A percentile compares a stretch with the other conserved stretches of the same genome.
Evolutionary conservation across 2,797 vertebrate genomes (phyloP).

Genomic region (Chelonia mydas): DNA sequence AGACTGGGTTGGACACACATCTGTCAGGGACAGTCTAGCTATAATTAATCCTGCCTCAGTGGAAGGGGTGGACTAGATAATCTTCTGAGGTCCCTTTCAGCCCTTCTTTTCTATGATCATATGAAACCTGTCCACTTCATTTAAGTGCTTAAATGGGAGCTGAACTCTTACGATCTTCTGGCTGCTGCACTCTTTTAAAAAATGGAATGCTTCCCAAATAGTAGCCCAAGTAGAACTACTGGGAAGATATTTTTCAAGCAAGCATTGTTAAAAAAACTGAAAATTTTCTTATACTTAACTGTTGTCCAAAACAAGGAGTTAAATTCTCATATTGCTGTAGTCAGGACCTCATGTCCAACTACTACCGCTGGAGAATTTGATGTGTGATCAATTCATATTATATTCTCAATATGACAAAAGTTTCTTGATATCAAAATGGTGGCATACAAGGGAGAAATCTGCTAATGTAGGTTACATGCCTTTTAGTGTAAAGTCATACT

Average conservation of each 20-base stretch:
- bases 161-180: background rate
- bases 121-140: too few relatives aligned
- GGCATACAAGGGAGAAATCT: accelerated
- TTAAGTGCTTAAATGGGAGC: constrained; percentile 23
- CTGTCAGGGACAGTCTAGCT: too few relatives aligned
- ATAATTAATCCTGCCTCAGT: too few relatives aligned
- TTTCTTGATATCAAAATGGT: background rate
- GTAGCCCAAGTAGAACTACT: background rate
- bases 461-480: background rate
- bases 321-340: background rate
- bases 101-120: too few relatives aligned
- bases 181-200: background rate
- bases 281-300: background rate
- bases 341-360: background rate
- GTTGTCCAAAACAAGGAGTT: background rate
- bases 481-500: background rate
- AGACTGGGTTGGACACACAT: background rate
- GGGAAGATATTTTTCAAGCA: background rate
- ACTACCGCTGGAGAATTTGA: background rate
- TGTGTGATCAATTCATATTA: background rate
- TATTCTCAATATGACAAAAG: background rate
- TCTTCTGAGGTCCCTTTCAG: too few relatives aligned
- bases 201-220: background rate
- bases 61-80: too few relatives aligned
- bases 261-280: accelerated